Evolutionary conservation across 2,888 invertebrate genomes (phyloP), one percentile per base, ranked within the genome.

Genomic region (Xestoiulus laeticollis): DNA sequence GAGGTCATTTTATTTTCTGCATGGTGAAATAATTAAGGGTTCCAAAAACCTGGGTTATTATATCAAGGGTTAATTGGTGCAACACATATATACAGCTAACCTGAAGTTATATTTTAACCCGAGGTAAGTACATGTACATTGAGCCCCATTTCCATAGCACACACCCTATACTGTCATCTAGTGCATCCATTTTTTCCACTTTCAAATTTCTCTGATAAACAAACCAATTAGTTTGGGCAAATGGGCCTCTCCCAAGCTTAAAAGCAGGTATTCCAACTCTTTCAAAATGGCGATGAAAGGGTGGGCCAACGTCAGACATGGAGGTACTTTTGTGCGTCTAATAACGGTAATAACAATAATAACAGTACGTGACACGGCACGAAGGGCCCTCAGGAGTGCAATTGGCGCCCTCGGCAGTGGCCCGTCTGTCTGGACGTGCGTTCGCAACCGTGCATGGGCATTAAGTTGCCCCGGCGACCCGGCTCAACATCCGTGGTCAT

Each of bases 401-500:
- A 78, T 78, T 78, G 78, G 78, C 78, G 78, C 78, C 78, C 78
- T 14, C 78, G 78, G 78, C 78, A 78, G 22, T 78, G 78, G 78
- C 78, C 78, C 78, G 22, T 30, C 78, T 78, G 78, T 78, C 78
- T 78, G 78, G 78, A 78, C 78, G 78, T 78, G 78, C 78, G 10
- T 30, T 26, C 78, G 78, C 78, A 78, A 78, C 78, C 78, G 78
- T 78, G 78, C 78, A 30, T 78, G 78, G 78, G 30, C 78, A 78
- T 78, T 78, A 78, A 30, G 78, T 78, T 78, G 78, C 78, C 78
- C 68, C 30, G 30, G 78, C 78, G 78, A 78, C 78, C 30, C 32
- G 26, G 44, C 85, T 85, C 48, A 19, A 43, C 85, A 85, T 38
- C 85, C 14, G 86, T 86, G n/a, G 38, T 48, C 86, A 86, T 53